Evolutionary conservation across 2,888 invertebrate species (phyloP).

Genomic region (Heliothis peltigera): DNA sequence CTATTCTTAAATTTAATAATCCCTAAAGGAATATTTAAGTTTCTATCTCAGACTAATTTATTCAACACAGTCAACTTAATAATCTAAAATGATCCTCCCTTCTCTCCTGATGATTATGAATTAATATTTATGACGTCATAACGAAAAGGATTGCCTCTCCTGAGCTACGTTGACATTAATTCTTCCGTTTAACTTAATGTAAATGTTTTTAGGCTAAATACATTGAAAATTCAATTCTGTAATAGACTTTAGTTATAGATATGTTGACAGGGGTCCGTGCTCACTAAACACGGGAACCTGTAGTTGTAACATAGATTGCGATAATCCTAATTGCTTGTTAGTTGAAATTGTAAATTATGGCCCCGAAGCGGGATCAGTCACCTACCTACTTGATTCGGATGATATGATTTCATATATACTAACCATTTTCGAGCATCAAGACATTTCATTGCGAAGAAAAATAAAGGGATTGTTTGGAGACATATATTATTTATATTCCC

Average conservation of each 20-base stretch:
- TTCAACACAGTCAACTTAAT: conserved; percentile 25
- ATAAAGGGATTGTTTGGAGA: conserved; percentile 20
- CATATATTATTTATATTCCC: conserved; percentile 40
- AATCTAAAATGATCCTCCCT: conserved; percentile 33
- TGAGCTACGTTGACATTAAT: conserved; percentile 55
- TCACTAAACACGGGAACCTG: conserved; percentile 36
- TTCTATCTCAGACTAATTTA: conserved; percentile 14
- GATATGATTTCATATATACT: neutral
- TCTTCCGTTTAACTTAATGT: conserved; percentile 55
- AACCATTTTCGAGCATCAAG: neutral
- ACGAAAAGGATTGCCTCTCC: conserved; percentile 57
- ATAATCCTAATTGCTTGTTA: conserved; percentile 57
- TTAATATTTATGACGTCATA: conserved; percentile 62
- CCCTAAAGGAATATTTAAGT: conserved; percentile 14
- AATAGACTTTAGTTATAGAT: conserved; percentile 28
- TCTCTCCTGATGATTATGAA: conserved; percentile 47
- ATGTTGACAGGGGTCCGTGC: conserved; percentile 48
- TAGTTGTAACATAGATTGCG: conserved; percentile 39
- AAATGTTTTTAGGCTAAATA: conserved; percentile 61
- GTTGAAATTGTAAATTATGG: conserved; percentile 49
- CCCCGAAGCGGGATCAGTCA: conserved; percentile 21
- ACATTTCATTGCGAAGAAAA: conserved; percentile 8
- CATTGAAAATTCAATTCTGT: conserved; percentile 55
- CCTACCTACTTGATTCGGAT: conserved; percentile 1
- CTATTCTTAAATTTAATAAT: too few species aligned